Evolutionary conservation across 2,113 vertebrate species (phyloP), one percentile per base, ranked within the genome.

Genomic region (Peromyscus maniculatus): DNA sequence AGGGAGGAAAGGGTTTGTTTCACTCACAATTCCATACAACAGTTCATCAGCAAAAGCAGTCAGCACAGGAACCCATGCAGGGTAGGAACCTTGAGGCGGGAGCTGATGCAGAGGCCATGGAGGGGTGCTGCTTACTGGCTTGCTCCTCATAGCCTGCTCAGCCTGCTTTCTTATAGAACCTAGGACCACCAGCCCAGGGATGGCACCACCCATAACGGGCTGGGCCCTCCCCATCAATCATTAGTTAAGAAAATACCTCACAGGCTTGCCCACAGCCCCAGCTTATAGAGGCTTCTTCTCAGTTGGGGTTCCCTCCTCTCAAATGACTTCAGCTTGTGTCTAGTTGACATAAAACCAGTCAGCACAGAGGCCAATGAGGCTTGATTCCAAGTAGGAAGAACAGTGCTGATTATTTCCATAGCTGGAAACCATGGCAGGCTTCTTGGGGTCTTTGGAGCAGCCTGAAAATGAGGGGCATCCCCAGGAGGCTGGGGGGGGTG

Each of bases 301-400:
- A 62, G 12, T 62, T 26, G 22, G 39, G 12, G 36, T 62, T 28
- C n/a, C 3, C 12, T 39, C 57, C 57, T 62, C 22, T 80, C 52
- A 55, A 55, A 80, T 11, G 28, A 21, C 78, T 19, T 36, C 33
- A 59, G 13, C 79, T 39, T 83, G 80, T 59, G 22, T 83, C 80
- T 39, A 39, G 80, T 26, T 62, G 55, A n/a, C 55, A 62, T 39
- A 39, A 59, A 57, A 62, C 19, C n/a, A 83, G 55, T 19, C 55
- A 39, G 52, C 33, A 24, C 52, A 96, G 49, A 97, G 64, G 55
- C 92, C 39, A 66, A 31, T 3, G 8, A 75, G 82, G 88, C 95
- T 46, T 55, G 78, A 72, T 83, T 94, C 83, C 94, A 95, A 90
- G 86, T 1, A 89, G 91, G 57, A 95, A 94, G 94, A 96, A 88